Evolutionary conservation across 2,888 invertebrate genomes (phyloP).

Genomic region (Zaprionus bogoriensis): DNA sequence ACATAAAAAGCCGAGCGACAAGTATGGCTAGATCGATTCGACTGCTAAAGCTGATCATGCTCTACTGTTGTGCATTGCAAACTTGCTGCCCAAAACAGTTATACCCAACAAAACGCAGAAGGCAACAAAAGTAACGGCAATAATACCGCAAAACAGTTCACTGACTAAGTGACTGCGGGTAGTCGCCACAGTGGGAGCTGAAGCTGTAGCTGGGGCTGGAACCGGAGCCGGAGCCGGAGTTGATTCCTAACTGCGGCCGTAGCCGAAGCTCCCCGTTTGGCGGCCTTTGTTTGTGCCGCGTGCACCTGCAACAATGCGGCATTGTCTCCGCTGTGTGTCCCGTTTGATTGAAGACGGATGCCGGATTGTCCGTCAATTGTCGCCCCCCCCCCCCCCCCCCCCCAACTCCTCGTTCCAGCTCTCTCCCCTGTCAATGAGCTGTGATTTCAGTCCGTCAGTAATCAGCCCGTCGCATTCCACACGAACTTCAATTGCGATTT

Average conservation of each 20-base stretch:
- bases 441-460: neutral
- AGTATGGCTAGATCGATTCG: too few species aligned
- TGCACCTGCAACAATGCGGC: conserved; percentile 42
- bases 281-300: conserved; percentile 19
- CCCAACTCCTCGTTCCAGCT: neutral
- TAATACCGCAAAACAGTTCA: conserved; percentile 60
- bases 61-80: too few species aligned
- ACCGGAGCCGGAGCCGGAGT: neutral
- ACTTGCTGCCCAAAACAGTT: too few species aligned
- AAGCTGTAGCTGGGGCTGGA: neutral
- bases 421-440: neutral
- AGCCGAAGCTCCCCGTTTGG: neutral
- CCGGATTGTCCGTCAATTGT: neutral
- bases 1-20: too few species aligned
- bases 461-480: conserved; percentile 33
- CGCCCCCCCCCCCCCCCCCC: neutral
- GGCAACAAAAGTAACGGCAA: conserved; percentile 53
- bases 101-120: conserved; percentile 34
- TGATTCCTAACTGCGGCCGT: too few species aligned
- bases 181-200: neutral
- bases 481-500: conserved; percentile 18
- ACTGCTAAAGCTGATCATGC: too few species aligned
- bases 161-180: conserved; percentile 61
- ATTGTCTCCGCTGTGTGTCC: conserved; percentile 25
- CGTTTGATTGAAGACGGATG: neutral